Evolutionary conservation across 2,888 invertebrate species (phyloP), one percentile per base, ranked within the genome.

Genomic region (Hydraecia micacea): DNA sequence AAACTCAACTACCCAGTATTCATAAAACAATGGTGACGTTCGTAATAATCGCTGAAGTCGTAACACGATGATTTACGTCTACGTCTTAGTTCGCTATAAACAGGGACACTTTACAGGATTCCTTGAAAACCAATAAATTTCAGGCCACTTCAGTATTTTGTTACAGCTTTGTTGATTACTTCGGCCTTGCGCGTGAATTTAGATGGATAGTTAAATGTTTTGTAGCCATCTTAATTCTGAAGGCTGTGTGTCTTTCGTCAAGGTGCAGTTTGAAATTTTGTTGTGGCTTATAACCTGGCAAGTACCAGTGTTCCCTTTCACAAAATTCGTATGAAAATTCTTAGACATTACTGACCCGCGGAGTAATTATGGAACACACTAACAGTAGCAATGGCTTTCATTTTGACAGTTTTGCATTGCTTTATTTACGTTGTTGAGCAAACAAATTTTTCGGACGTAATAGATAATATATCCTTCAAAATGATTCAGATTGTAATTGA

Each of bases 51-150:
- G 60, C 66, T 77, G 65, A 58, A 85, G 83, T 83, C 81, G 76
- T 87, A 80, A 86, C 73, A 42, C 7, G 39, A 76, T 82, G 81
- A 88, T 85, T 89, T 86, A 89, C 74, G 77, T 67, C 42, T 58
- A 65, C 28, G 74, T 77, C 75, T 85, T 9, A 76, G 62, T 75
- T 72, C 52, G 39, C 77, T 63, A 73, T 85, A 75, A 82, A 79
- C 68, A 15, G n/a, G 68, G 81, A 85, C 87, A 85, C 80, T 89
- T 86, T 77, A 73, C 62, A 71, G 86, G 84, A 75, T 88, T 87
- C 85, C 78, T 81, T 71, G 80, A 78, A 87, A 76, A 80, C 74
- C 68, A 86, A 86, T 85, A 81, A 76, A 83, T 83, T 81, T 77
- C 52, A 67, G 70, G 70, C 65, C 65, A 80, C 75, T 83, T 75